Conservation (phyloP, 2,797 vertebrate species). For the Syndactyla subalaris region DNA sequence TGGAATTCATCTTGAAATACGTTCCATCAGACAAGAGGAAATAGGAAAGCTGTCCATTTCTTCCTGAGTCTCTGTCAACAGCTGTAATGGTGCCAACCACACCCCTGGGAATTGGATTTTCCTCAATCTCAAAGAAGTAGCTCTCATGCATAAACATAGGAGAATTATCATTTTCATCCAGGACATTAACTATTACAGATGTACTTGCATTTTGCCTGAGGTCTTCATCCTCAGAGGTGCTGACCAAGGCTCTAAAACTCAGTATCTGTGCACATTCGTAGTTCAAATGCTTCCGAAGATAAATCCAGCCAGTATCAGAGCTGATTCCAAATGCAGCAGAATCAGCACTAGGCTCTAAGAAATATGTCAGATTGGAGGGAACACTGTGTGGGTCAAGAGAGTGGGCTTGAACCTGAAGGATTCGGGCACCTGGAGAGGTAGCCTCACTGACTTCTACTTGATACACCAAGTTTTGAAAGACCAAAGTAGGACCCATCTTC, state of each 20-base stretch:
- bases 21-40: constrained; percentile 90
- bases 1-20: constrained; percentile 90
- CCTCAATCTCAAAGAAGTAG: constrained; percentile 87
- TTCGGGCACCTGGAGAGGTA: constrained; percentile 70
- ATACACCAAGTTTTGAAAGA: constrained; percentile 89
- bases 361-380: constrained; percentile 68
- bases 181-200: constrained; percentile 81
- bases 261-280: constrained; percentile 80
- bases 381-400: not conserved
- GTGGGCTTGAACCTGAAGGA: constrained; percentile 86
- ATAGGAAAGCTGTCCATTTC: constrained; percentile 89
- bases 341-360: constrained; percentile 74
- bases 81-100: constrained; percentile 85
- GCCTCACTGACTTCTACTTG: constrained; percentile 88
- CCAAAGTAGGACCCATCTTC: constrained; percentile 69
- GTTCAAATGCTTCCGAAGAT: constrained; percentile 81
- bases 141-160: constrained; percentile 80
- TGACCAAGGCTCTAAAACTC: constrained; percentile 81
- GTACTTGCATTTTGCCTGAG: constrained; percentile 76
- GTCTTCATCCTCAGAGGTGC: constrained; percentile 11
- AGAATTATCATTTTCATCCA: constrained; percentile 91
- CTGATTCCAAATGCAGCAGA: constrained; percentile 81
- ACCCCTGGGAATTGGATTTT: constrained; percentile 82
- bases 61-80: constrained; percentile 85
- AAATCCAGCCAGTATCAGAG: constrained; percentile 86